A percentile compares a stretch with the other conserved stretches of the same genome.
These are phyloP conservation scores for Myopa tessellatipennis DNA, from an alignment of 2,888 invertebrate genomes.

Conservation along the genomic window DNA sequence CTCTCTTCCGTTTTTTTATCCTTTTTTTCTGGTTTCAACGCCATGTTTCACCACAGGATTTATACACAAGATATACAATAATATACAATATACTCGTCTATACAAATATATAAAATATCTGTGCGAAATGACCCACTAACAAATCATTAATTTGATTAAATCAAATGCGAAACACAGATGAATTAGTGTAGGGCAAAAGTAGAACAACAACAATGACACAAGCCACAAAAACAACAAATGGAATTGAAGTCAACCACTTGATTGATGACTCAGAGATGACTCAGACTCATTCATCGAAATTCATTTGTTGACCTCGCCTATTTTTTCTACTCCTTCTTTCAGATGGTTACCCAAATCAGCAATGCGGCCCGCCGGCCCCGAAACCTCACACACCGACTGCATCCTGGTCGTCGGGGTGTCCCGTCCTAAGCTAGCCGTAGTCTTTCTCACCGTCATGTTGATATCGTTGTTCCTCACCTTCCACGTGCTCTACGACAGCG, in stretches of 20 bases:
- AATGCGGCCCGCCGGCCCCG: constrained; percentile 86
- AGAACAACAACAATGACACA: too few species aligned
- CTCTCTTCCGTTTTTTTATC: neutral
- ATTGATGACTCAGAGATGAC: too few species aligned
- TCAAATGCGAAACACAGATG: neutral
- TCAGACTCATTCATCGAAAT: too few species aligned
- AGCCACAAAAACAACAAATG: too few species aligned
- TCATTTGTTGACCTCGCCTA: neutral
- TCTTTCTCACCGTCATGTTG: constrained; percentile 81
- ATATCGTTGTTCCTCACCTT: constrained; percentile 86
- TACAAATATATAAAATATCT: constrained; percentile 12
- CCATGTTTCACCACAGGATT: too few species aligned
- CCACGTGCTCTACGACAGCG: constrained; percentile 87
- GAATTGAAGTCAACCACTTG: neutral
- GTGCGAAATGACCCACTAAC: constrained; percentile 6
- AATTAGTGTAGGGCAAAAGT: too few species aligned
- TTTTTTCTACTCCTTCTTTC: constrained; percentile 51
- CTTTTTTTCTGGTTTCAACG: neutral
- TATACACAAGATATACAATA: too few species aligned
- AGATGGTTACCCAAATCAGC: constrained; percentile 86
- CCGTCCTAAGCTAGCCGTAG: constrained; percentile 84
- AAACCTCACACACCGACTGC: constrained; percentile 80
- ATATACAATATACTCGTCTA: too few species aligned
- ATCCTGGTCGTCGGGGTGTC: constrained; percentile 86
- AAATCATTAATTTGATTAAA: constrained; percentile 31